A percentile compares a stretch with the other conserved stretches of the same genome.
phyloP scores from a whole-genome alignment of 2,797 vertebrate genomes.

The Enteromius anoplus region DNA sequence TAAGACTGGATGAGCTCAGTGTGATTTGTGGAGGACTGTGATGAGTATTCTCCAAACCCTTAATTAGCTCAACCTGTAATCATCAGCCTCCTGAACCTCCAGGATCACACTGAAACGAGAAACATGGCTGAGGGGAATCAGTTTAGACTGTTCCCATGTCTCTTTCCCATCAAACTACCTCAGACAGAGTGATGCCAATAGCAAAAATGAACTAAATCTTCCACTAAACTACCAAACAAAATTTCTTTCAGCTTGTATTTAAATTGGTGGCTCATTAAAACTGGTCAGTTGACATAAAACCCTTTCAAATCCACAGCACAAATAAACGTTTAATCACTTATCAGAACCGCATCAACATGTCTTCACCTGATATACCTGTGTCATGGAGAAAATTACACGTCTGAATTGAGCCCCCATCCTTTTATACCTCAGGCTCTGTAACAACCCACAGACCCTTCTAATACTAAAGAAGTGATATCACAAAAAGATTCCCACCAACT shows the following conservation, averaged over 20 bases:
- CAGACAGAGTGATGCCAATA: background rate
- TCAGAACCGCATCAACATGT: constrained; percentile 24
- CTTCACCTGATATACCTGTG: constrained; percentile 24
- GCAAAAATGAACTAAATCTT: background rate
- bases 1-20: constrained; percentile 31
- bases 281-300: background rate
- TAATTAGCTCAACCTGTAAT: constrained; percentile 58
- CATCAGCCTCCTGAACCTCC: constrained; percentile 42
- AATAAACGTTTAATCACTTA: background rate
- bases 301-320: background rate
- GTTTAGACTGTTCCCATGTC: constrained; percentile 12
- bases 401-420: constrained; percentile 27
- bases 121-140: constrained; percentile 10
- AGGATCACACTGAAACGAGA: constrained; percentile 26
- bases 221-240: background rate
- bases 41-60: constrained; percentile 53
- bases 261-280: background rate
- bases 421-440: constrained; percentile 26
- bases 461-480: constrained; percentile 31
- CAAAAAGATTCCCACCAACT: constrained; percentile 35
- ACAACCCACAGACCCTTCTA: background rate
- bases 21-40: constrained; percentile 45
- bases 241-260: background rate
- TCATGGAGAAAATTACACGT: constrained; percentile 41
- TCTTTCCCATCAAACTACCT: background rate